Conservation (phyloP, 1,140 invertebrate genomes). For the Homarus americanus region DNA sequence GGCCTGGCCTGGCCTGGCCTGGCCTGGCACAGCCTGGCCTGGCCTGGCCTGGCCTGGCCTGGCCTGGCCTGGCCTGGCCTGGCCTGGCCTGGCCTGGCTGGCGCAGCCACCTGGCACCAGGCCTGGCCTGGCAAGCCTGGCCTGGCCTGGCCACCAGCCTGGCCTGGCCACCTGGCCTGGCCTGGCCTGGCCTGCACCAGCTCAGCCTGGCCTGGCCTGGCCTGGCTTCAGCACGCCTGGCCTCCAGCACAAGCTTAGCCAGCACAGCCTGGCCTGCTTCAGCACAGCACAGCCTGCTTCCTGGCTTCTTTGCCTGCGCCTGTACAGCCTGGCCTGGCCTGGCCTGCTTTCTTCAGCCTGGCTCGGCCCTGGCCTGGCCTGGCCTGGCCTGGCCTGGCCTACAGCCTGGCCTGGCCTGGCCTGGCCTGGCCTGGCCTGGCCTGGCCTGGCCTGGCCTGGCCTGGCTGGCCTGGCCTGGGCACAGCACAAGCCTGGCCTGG, state of each 20-base stretch:
- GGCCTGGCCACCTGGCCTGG: background rate
- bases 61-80: constrained; percentile 61
- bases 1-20: constrained; percentile 61
- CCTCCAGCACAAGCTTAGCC: background rate
- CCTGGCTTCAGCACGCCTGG: background rate
- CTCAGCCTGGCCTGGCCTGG: background rate
- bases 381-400: too few relatives aligned
- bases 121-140: constrained; percentile 73
- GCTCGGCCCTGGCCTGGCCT: background rate
- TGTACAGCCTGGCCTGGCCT: too few relatives aligned
- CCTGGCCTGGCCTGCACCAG: background rate
- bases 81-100: constrained; percentile 58
- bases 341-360: background rate
- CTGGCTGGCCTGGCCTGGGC: constrained; percentile 17
- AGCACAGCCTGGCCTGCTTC: too few relatives aligned
- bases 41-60: constrained; percentile 63
- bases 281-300: too few relatives aligned
- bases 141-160: constrained; percentile 66
- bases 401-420: too few relatives aligned
- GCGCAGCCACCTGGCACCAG: too few relatives aligned
- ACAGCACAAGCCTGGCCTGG: constrained; percentile 46
- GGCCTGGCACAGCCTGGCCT: constrained; percentile 71
- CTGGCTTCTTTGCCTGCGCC: too few relatives aligned
- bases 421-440: background rate
- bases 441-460: constrained; percentile 17